Base-by-base conservation (phyloP, 1,140 invertebrate species). In the Gonioctena quinquepunctata region DNA sequence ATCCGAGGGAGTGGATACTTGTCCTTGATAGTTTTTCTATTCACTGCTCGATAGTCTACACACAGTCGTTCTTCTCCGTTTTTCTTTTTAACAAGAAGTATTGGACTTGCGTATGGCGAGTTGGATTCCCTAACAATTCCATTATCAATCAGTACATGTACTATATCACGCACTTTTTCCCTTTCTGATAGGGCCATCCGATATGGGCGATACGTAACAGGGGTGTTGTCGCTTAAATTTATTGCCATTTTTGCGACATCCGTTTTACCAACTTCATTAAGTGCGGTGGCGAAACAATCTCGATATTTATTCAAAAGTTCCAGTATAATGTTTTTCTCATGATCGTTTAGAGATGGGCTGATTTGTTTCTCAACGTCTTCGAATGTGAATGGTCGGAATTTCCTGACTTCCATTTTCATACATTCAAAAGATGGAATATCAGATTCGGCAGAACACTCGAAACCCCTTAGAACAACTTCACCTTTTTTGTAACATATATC, bases 1-100 rank as follows among this genome's bases (percentile, higher is more conserved):
- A 87, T 83, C 21, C 79, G 64, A 2, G 84, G 83, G 11, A 86
- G 73, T 2, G 85, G 85, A 68, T 81, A 86, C 0, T 73, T 63
- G 57, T 83, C 81, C 22, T 74, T 73, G n/a, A 79, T 72, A 0
- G 82, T 83, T 5, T 81, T 71, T 0, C 71, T 22, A 56, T 83
- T 84, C 0, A 84, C 54, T 19, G 72, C 75, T 8, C 83, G 33
- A 60, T 80, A 82, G 62, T 84, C 82, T 0, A 83, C 77, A 72
- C 82, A 84, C 25, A 84, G 74, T 19, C 82, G 48, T 0, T 59
- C 70, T 5, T 16, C 65, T 19, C 76, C 77, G 65, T 81, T 71
- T 52, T 77, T 77, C 61, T 84, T 84, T 3, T 72, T 75, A 2
- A 83, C 81, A 67, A 84, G 72, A 0, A 84, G 76, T 0, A 82